Evolutionary conservation across 2,888 invertebrate genomes (phyloP), one percentile per base, ranked within the genome.

Genomic region (Callinectes sapidus): DNA sequence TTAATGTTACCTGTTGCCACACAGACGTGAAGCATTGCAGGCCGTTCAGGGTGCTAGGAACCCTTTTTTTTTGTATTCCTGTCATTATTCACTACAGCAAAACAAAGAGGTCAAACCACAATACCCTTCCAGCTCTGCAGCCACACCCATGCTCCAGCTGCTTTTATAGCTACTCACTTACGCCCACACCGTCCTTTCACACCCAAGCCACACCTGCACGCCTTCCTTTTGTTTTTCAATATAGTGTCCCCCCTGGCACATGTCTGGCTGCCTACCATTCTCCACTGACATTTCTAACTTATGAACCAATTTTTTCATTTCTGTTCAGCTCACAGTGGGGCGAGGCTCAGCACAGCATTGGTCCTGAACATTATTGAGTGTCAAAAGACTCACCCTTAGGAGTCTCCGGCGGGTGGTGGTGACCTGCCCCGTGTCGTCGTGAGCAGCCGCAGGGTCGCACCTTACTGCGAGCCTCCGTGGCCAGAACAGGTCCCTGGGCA

Each of bases 381-480:
- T 32, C 35, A 2, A 13, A 2, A 81, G 23, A 92, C 92, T 89
- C 66, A 92, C 92, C 89, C 87, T 92, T 92, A 8, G 92, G 54
- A 6, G 92, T 54, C 85, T 89, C 89, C 18, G 89, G 89, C 14
- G 89, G 55, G 32, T 91, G 91, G 48, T 85, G 86, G 23, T 48
- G 66, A 39, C 90, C 87, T n/a, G 66, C 89, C 18, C 87, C 55
- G 55, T 89, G 86, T 6, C 48, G 18, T 61, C 92, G 71, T 42
- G 85, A 86, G 77, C 93, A 93, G n/a, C 92, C 92, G 77, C 93
- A 93, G 90, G 93, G 92, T 8, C 93, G 55, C n/a, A 93, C 93
- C 16, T 66, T 89, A 23, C 92, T 92, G 35, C 93, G 90, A 14
- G 92, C 92, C 85, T 93, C 93, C 48, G 93, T 93, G 28, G 93